Base-by-base conservation (phyloP, 1,140 invertebrate genomes). In the Heliothis virescens region DNA sequence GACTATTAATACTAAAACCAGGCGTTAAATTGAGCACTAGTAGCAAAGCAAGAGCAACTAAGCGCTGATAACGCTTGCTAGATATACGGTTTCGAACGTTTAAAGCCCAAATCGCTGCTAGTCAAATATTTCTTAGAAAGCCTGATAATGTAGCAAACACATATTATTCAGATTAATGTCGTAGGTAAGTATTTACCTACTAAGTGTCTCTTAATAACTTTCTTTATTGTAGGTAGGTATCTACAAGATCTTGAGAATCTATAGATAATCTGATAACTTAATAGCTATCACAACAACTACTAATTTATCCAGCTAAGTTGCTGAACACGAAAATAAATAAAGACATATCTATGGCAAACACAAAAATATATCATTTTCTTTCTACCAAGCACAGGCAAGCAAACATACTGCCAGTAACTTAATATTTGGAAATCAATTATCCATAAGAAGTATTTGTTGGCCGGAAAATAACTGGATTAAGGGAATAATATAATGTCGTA, bases 391-490 rank as follows among this genome's bases (percentile, higher is more conserved):
- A 85, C 74, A 87, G 85, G 85, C 83, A 87, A 86, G 85, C 83
- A 89, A 86, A 81, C 83, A 77, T 60, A 83, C 79, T 79, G 67
- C 81, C 79, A 62, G 89, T 91, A 91, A 91, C 87, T 90, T 88
- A 87, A 90, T 91, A 90, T 91, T 90, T 91, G 89, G 88, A 87
- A 86, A 90, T 87, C 90, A 90, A 90, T 91, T 90, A 90, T 86
- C 89, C 82, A 84, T 85, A 85, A 85, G 87, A 85, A 85, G 80
- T 89, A 90, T 90, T 91, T 87, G 84, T 82, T 81, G 72, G 79
- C 59, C 78, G 84, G 85, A 84, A 87, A 87, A 88, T 87, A 84
- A 84, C 76, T 78, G 84, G 82, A 89, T 87, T 89, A 89, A 79
- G 81, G 80, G 89, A 86, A 87, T 87, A 82, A 86, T 89, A 85